A percentile compares a stretch with the other conserved stretches of the same genome.
Evolutionary conservation across 1,140 invertebrate species (phyloP).

Genomic region (Orchestia grillus): DNA sequence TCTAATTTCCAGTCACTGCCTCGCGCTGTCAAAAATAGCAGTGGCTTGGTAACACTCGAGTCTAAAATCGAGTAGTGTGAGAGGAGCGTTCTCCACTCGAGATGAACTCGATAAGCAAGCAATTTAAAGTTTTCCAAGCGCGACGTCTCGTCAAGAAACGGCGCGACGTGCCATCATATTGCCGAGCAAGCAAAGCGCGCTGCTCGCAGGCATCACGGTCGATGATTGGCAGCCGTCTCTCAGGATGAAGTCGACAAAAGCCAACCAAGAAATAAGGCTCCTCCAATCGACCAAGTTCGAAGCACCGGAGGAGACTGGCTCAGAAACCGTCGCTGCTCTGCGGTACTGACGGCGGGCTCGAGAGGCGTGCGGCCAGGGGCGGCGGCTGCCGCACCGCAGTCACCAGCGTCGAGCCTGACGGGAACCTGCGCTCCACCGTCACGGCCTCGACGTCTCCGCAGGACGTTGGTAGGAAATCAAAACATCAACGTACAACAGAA

Average conservation of each 20-base stretch:
- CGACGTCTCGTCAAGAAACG: background rate
- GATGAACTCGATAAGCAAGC: background rate
- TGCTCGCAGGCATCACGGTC: background rate
- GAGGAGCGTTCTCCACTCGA: background rate
- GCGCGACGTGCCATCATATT: background rate
- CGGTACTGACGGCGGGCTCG: background rate
- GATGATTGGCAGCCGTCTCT: conserved; percentile 23
- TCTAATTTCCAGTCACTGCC: background rate
- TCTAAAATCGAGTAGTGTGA: background rate
- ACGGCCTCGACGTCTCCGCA: background rate
- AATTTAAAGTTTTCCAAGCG: conserved; percentile 13
- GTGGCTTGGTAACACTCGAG: background rate
- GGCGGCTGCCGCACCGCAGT: background rate
- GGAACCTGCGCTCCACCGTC: background rate
- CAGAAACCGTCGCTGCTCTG: background rate
- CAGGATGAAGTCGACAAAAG: background rate
- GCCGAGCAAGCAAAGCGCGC: background rate
- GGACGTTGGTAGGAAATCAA: background rate
- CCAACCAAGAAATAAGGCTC: conserved; percentile 37
- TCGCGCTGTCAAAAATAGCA: background rate
- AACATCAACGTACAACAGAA: background rate
- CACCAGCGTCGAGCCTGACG: background rate
- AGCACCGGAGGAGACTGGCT: background rate
- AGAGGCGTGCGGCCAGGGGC: background rate
- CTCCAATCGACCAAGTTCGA: conserved; percentile 28